These are phyloP conservation scores for Mesorhabditis spiculigera DNA, from an alignment of 2,888 invertebrate species.

Conservation along the genomic window DNA sequence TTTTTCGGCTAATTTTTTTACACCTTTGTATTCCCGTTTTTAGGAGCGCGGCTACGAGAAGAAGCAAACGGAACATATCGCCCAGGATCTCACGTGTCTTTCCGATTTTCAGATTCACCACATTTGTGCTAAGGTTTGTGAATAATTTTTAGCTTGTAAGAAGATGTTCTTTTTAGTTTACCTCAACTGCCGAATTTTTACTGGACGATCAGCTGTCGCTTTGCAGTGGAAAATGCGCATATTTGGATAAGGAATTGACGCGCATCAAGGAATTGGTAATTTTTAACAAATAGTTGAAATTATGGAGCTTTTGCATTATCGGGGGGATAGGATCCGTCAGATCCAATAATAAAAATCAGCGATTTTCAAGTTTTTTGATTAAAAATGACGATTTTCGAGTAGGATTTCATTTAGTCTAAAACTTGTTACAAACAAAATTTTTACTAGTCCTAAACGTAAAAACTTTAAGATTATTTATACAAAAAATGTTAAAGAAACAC, in stretches of 20 bases:
- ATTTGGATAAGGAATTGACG: conserved; percentile 76
- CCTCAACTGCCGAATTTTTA: conserved; percentile 58
- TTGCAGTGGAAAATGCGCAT: conserved; percentile 81
- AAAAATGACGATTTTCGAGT: too few species aligned
- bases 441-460: too few species aligned
- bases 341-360: too few species aligned
- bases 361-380: too few species aligned
- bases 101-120: conserved; percentile 74
- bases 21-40: neutral
- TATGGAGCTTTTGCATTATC: too few species aligned
- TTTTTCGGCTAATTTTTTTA: conserved; percentile 24
- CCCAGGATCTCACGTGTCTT: conserved; percentile 80
- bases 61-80: conserved; percentile 65
- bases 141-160: neutral
- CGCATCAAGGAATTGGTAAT: conserved; percentile 66
- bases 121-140: conserved; percentile 37
- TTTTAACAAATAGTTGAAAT: neutral
- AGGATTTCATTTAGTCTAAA: too few species aligned
- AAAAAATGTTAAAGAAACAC: too few species aligned
- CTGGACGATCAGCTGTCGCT: conserved; percentile 67
- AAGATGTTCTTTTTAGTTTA: neutral
- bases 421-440: too few species aligned
- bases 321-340: too few species aligned
- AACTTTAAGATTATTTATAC: too few species aligned
- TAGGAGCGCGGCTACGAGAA: conserved; percentile 54